Evolutionary conservation across 2,113 vertebrate species (phyloP), one percentile per base, ranked within the genome.

Genomic region (Passer domesticus): DNA sequence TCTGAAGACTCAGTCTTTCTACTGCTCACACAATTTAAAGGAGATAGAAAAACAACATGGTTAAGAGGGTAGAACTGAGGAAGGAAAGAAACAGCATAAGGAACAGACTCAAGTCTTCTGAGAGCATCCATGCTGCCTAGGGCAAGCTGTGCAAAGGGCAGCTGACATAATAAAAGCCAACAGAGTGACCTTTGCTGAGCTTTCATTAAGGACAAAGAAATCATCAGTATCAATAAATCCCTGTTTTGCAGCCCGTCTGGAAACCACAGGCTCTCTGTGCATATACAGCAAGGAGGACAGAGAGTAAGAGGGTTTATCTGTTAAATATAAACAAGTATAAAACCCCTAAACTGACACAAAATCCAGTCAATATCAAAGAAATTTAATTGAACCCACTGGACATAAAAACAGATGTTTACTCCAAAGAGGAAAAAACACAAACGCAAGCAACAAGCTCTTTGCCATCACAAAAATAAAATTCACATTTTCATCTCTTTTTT

Each of bases 191-290:
- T 96, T 85, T 85, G 58, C 78, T 66, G 67, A 63, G 79, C 88
- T 87, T 85, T 94, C 37, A 4, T 37, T 75, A 89, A 87, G 79
- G 68, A 91, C 75, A 92, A 95, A 89, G 68, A 94, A 91, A 85
- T 63, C 27, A 83, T 39, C 13, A 0, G 60, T 91, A 91, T 94
- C 93, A 94, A 95, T 91, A 89, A 93, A 79, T 31, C 33, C 52
- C 63, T 59, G 70, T 66, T 95, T 62, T 66, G 31, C 55, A 88
- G 84, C 21, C 35, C 2, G 4, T 49, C 85, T 94, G 39, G 63
- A 94, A 91, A 91, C 6, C 39, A 56, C 1, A 1, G 66, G 39
- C 52, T 53, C 53, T 41, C 46, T 12, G 46, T 39, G 50, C 30
- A 31, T 25, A 50, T 10, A 55, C 3, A 91, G 66, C 37, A 76